Evolutionary conservation across 2,888 invertebrate species (phyloP), one percentile per base, ranked within the genome.

Genomic region (Caenorhabditis panamensis): DNA sequence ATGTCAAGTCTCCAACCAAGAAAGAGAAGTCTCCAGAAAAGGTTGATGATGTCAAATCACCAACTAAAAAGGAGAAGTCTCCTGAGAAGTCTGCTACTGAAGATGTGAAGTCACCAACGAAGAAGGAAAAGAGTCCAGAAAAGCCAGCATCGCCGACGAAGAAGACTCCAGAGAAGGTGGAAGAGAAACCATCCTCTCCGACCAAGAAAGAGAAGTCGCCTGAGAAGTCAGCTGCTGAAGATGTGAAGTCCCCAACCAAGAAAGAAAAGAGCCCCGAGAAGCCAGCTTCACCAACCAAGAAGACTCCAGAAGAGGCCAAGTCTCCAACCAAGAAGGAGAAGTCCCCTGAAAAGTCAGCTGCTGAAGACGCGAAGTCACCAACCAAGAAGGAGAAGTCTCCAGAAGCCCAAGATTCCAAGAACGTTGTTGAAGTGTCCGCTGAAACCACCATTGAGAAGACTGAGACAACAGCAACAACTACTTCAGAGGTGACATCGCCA

Each of bases 111-210:
- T 67, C 68, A 44, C 78, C 75, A 37, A 53, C 22, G 8, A 73
- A 61, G 37, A 81, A 81, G 59, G 77, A 83, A 51, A 77, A 66
- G 41, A 54, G 61, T 11, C 67, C 72, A 16, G 67, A 78, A 51
- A 69, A 73, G 36, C 61, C 61, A 28, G 16, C 37, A 16, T 44
- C 64, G 13, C 53, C 66, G 28, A 37, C 22, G 0, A 44, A 58
- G 18, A 53, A 24, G 24, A 31, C 62, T 41, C 18, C 24, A 3
- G 71, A 71, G 3, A 47, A 22, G 26, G 26, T 36, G 36, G 53
- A 64, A 28, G n/a, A n/a, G n/a, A n/a, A n/a, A n/a, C n/a, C n/a
- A n/a, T n/a, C n/a, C n/a, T 76, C 76, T 36, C 68, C 76, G 22
- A 58, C 18, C 8, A 73, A 73, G 63, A 73, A 68, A 36, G 69